A percentile compares a stretch with the other conserved stretches of the same genome.
These are phyloP conservation scores for Labia minor DNA, from an alignment of 2,888 invertebrate genomes.

Conservation along the genomic window DNA sequence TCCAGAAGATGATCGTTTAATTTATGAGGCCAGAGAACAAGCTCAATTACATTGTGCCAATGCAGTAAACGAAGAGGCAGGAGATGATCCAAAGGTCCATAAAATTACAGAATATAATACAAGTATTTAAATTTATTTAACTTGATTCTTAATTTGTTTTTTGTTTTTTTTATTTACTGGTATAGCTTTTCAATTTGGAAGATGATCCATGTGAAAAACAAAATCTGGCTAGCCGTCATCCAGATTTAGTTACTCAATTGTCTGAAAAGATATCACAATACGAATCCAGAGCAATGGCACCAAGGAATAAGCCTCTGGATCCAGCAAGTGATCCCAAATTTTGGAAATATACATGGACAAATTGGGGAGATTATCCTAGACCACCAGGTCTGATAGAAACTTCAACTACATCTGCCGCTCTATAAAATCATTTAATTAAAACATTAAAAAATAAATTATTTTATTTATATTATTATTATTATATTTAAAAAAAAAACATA, in stretches of 20 bases:
- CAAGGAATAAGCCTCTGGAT: slow-evolving; percentile 60
- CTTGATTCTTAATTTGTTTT: too few species aligned
- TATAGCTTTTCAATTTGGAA: slow-evolving; percentile 69
- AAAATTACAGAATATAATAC: background rate
- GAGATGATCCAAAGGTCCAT: background rate
- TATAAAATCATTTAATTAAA: background rate
- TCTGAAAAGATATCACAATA: slow-evolving; percentile 43
- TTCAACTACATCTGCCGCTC: background rate
- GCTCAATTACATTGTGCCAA: background rate
- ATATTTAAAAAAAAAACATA: too few species aligned
- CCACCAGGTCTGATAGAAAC: background rate
- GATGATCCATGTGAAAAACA: slow-evolving; percentile 77
- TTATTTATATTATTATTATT: too few species aligned
- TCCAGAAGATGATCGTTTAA: background rate
- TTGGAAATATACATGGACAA: slow-evolving; percentile 71
- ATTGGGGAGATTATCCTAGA: slow-evolving; percentile 56
- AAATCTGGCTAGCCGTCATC: slow-evolving; percentile 60
- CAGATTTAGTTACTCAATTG: slow-evolving; percentile 46
- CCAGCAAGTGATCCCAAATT: slow-evolving; percentile 58
- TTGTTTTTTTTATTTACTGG: too few species aligned
- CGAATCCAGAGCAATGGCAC: slow-evolving; percentile 59
- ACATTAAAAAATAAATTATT: too few species aligned
- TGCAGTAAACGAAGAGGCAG: background rate
- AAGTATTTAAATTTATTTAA: too few species aligned
- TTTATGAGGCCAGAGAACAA: background rate